A percentile compares a stretch with the other conserved stretches of the same genome.
These are phyloP conservation scores for Drosophila burlai DNA, from an alignment of 1,140 invertebrate species.

Conservation along the genomic window DNA sequence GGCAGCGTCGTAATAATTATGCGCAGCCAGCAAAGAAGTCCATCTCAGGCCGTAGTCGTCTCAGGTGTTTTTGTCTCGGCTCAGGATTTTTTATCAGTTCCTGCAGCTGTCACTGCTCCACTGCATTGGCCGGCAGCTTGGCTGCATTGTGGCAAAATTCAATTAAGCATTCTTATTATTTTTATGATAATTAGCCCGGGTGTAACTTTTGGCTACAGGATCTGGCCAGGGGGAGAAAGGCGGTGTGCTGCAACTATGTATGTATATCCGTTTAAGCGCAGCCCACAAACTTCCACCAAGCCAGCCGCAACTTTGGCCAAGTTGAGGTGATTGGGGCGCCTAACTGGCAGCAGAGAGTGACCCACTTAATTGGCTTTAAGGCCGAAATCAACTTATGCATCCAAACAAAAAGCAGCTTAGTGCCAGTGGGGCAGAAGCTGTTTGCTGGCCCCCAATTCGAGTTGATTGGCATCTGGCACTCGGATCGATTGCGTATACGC, in stretches of 20 bases:
- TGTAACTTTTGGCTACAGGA: conserved; percentile 19
- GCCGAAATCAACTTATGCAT: conserved; percentile 67
- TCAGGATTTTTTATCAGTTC: conserved; percentile 56
- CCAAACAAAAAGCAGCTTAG: conserved; percentile 48
- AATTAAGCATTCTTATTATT: conserved; percentile 76
- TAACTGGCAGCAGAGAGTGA: conserved; percentile 7
- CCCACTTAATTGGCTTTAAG: conserved; percentile 69
- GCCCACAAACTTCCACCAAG: conserved; percentile 22
- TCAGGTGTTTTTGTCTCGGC: conserved; percentile 44
- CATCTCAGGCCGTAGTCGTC: not conserved
- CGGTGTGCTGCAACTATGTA: conserved; percentile 14
- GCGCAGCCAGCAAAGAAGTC: conserved; percentile 45
- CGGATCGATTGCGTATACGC: conserved; percentile 38
- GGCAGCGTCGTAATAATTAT: conserved; percentile 67
- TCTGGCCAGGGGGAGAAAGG: not conserved
- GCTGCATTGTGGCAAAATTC: conserved; percentile 68
- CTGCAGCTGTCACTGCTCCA: conserved; percentile 19
- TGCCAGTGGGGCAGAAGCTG: conserved; percentile 15
- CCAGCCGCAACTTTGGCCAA: conserved; percentile 48
- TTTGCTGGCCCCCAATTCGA: not conserved
- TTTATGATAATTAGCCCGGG: conserved; percentile 73
- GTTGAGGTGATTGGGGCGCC: conserved; percentile 16
- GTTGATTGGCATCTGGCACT: conserved; percentile 46
- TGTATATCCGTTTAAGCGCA: conserved; percentile 31
- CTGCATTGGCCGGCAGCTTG: not conserved